Evolutionary conservation across 2,888 invertebrate genomes (phyloP).

Genomic region (Andrena haemorrhoa): DNA sequence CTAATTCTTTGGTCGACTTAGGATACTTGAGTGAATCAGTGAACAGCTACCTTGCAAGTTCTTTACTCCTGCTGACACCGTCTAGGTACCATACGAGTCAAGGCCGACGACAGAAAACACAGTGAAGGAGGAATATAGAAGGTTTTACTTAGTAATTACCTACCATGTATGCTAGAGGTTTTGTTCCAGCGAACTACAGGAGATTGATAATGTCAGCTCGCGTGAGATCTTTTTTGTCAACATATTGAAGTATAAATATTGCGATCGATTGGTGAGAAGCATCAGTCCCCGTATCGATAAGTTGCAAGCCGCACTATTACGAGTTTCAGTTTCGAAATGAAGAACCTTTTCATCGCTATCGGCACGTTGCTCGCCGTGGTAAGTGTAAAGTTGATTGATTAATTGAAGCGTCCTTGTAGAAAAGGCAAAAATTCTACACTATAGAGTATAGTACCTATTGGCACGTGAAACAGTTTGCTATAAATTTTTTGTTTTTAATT

Average conservation of each 20-base stretch:
- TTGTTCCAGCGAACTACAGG: neutral
- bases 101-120: neutral
- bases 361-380: slow-evolving; percentile 11
- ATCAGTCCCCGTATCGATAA: neutral
- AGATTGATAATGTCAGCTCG: neutral
- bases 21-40: too few species aligned
- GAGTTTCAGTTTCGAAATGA: slow-evolving; percentile 14
- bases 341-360: neutral
- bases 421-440: neutral
- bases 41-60: too few species aligned
- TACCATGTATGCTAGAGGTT: neutral
- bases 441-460: too few species aligned
- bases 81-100: neutral
- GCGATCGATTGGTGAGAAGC: neutral
- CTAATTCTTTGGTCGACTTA: too few species aligned
- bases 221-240: slow-evolving; percentile 5
- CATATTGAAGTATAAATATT: slow-evolving; percentile 23
- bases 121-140: too few species aligned
- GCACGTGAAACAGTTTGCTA: too few species aligned
- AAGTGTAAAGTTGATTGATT: neutral
- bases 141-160: neutral
- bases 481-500: too few species aligned
- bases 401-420: too few species aligned
- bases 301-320: neutral
- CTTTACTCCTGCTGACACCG: neutral